phyloP scores from a whole-genome alignment of 2,888 invertebrate genomes.

The Oligia fasciuncula region DNA sequence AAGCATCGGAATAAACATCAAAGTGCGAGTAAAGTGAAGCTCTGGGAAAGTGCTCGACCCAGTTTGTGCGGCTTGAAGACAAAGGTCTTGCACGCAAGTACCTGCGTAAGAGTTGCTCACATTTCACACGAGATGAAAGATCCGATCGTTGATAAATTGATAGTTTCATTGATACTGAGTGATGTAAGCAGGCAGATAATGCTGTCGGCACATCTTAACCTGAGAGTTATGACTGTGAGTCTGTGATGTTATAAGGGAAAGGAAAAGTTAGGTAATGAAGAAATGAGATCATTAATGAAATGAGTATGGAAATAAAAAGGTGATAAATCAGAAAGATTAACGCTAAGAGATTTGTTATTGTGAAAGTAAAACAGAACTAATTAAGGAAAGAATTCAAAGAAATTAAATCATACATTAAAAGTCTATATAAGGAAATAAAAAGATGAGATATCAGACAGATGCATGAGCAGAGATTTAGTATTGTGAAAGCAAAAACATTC shows the following conservation, averaged over 20 bases:
- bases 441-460: neutral
- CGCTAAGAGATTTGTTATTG: neutral
- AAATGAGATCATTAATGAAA: constrained; percentile 7
- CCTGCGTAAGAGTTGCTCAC: constrained; percentile 14
- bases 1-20: constrained; percentile 39
- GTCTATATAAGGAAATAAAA: constrained; percentile 3
- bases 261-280: constrained; percentile 25
- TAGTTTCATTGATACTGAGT: constrained; percentile 33
- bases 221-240: constrained; percentile 16
- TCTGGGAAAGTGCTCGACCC: constrained; percentile 67
- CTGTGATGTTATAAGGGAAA: neutral
- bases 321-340: neutral
- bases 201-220: neutral
- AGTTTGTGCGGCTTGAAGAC: constrained; percentile 43
- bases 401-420: neutral
- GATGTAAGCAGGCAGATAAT: constrained; percentile 24
- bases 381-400: too few species aligned
- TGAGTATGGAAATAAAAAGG: neutral
- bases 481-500: constrained; percentile 14
- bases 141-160: constrained; percentile 46
- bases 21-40: constrained; percentile 52
- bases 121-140: constrained; percentile 31
- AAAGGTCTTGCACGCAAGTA: constrained; percentile 51
- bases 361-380: neutral
- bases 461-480: neutral